Evolutionary conservation across 2,113 vertebrate species (phyloP), one percentile per base, ranked within the genome.

Genomic region (Esox niger): DNA sequence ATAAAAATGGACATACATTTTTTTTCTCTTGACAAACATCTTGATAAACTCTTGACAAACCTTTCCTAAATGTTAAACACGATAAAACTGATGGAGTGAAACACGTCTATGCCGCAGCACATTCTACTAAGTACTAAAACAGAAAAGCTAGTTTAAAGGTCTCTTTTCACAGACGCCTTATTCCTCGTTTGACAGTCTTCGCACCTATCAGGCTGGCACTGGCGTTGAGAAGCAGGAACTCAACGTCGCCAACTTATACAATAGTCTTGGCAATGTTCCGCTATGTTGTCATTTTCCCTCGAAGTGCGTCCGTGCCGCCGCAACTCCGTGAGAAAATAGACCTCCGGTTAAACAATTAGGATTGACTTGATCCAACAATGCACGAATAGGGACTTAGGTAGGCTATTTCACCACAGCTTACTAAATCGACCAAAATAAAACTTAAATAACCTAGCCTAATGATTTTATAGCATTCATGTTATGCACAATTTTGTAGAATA

Each of bases 231-330:
- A 32, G 56, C 56, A n/a, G 17, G 17, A 43, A 59, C 27, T 20
- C 27, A 58, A 58, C 56, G 56, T 59, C 15, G 10, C 56, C 29
- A 59, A 31, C 56, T 27, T 10, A 30, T 59, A 31, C 31, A 8
- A 32, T 43, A 17, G 38, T 10, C 38, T 17, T 3, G 38, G 13
- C 38, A 15, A 43, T 43, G 38, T 43, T 43, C 38, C 38, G 38
- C 38, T 43, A 59, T 59, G 57, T 55, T 61, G 46, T 10, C 54
- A 27, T 72, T 69, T 63, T 43, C 56, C 46, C 27, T 63, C 55
- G 29, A 35, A 30, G n/a, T 31, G 58, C 59, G 13, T 35, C 26
- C 17, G 17, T 43, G 38, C 10, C 11, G 38, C 38, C 17, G 38
- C 38, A 15, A 43, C 38, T 5, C 11, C 11, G 13, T 43, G 20